A percentile compares a stretch with the other conserved stretches of the same genome.
These are phyloP conservation scores for Zeuzera pyrina DNA, from an alignment of 2,888 invertebrate genomes.

Conservation along the genomic window DNA sequence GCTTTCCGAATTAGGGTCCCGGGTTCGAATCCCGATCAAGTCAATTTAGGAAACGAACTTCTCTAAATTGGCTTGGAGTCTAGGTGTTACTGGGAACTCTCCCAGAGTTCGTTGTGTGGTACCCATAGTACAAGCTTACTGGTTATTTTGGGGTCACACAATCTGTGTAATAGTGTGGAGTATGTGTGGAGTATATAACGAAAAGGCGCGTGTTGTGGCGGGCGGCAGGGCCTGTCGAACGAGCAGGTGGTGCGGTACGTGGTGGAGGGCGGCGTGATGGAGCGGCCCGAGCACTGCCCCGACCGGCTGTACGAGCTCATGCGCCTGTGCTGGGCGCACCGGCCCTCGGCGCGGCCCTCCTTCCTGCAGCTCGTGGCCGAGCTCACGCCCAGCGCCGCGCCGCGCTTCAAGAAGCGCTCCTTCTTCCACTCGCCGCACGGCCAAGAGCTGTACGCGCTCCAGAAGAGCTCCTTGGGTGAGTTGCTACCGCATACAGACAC, in stretches of 20 bases:
- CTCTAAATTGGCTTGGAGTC: too few species aligned
- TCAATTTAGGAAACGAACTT: too few species aligned
- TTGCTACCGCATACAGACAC: slow-evolving; percentile 14
- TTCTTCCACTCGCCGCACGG: slow-evolving; percentile 78
- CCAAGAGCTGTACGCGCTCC: slow-evolving; percentile 67
- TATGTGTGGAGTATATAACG: too few species aligned
- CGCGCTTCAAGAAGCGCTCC: slow-evolving; percentile 72
- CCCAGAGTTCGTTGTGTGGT: too few species aligned
- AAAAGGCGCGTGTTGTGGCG: too few species aligned
- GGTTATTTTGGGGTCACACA: too few species aligned
- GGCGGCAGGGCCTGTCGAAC: slow-evolving; percentile 88
- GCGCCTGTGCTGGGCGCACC: slow-evolving; percentile 93
- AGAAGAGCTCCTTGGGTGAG: slow-evolving; percentile 40
- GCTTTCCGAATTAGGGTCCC: too few species aligned
- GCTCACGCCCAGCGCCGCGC: slow-evolving; percentile 77
- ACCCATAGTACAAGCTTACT: too few species aligned
- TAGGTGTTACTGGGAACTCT: too few species aligned
- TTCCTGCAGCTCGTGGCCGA: slow-evolving; percentile 88
- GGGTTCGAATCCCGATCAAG: too few species aligned
- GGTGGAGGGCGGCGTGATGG: slow-evolving; percentile 94
- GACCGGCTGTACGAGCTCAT: slow-evolving; percentile 92
- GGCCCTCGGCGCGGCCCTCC: slow-evolving; percentile 83
- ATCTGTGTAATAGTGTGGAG: too few species aligned
- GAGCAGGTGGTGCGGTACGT: slow-evolving; percentile 94
- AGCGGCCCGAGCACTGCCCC: slow-evolving; percentile 96